Evolutionary conservation across 2,113 vertebrate species (phyloP).

Genomic region (Glaucomys volans): DNA sequence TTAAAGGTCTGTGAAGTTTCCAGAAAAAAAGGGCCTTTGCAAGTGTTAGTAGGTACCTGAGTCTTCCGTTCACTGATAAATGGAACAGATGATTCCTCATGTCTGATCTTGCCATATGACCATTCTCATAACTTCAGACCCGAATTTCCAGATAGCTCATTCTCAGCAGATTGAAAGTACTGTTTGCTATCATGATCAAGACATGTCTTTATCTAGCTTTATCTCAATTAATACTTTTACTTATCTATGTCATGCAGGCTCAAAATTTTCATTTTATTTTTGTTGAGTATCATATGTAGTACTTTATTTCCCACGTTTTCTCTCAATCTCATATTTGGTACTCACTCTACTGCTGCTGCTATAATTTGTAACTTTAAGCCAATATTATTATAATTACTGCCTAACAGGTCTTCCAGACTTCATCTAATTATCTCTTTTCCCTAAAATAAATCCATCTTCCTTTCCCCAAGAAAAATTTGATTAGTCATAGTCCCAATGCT

Average conservation of each 20-base stretch:
- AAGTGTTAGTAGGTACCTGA: accelerated
- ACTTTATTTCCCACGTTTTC: not conserved
- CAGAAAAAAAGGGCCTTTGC: not conserved
- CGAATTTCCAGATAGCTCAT: not conserved
- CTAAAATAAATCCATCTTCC: not conserved
- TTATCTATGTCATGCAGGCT: not conserved
- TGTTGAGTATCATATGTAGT: not conserved
- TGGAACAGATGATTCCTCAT: not conserved
- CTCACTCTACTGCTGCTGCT: not conserved
- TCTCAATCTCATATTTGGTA: not conserved
- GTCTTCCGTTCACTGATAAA: not conserved
- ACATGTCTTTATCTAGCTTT: not conserved
- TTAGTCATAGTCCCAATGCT: not conserved
- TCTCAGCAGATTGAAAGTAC: not conserved
- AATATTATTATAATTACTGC: not conserved
- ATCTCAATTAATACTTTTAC: not conserved
- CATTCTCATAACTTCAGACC: not conserved
- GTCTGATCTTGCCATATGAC: not conserved
- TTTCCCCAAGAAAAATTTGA: not conserved
- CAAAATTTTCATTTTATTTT: not conserved
- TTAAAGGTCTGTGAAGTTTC: no score
- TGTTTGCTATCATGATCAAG: not conserved
- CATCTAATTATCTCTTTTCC: not conserved
- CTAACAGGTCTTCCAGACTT: not conserved
- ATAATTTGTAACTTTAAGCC: not conserved